Evolutionary conservation across 1,140 invertebrate species (phyloP).

Genomic region (Atopsyche davidsoni): DNA sequence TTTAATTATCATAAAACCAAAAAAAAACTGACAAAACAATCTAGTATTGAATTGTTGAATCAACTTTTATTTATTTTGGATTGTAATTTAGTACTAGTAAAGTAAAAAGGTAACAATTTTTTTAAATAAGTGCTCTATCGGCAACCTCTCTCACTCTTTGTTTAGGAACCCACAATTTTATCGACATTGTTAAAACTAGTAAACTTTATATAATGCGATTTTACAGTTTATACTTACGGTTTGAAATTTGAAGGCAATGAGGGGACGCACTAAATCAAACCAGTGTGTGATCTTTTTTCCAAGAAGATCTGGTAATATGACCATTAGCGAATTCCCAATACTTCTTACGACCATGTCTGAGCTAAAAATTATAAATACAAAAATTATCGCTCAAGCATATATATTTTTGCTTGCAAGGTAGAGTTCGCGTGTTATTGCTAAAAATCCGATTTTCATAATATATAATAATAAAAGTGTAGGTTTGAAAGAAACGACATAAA

Average conservation of each 20-base stretch:
- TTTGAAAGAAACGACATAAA: neutral
- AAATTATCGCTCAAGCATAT: no score
- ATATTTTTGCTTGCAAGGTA: neutral
- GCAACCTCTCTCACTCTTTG: no score
- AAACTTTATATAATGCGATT: no score
- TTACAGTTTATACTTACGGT: conserved; percentile 61
- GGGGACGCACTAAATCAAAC: conserved; percentile 84
- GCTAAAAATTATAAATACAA: conserved; percentile 53
- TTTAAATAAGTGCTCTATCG: no score
- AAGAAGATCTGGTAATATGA: conserved; percentile 79
- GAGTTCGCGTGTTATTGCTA: neutral
- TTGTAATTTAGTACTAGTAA: conserved; percentile 1
- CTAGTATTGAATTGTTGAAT: no score
- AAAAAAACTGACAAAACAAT: no score
- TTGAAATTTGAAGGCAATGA: conserved; percentile 90
- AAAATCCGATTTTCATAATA: neutral
- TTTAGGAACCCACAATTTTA: no score
- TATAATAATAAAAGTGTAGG: neutral
- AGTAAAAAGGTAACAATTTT: no score
- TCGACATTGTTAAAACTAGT: no score
- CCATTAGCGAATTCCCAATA: conserved; percentile 87
- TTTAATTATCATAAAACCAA: no score
- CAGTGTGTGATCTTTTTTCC: conserved; percentile 85
- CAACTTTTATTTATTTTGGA: neutral
- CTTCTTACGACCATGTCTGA: conserved; percentile 84